Evolutionary conservation across 2,888 invertebrate genomes (phyloP), one percentile per base, ranked within the genome.

Genomic region (Ophioninae sp.): DNA sequence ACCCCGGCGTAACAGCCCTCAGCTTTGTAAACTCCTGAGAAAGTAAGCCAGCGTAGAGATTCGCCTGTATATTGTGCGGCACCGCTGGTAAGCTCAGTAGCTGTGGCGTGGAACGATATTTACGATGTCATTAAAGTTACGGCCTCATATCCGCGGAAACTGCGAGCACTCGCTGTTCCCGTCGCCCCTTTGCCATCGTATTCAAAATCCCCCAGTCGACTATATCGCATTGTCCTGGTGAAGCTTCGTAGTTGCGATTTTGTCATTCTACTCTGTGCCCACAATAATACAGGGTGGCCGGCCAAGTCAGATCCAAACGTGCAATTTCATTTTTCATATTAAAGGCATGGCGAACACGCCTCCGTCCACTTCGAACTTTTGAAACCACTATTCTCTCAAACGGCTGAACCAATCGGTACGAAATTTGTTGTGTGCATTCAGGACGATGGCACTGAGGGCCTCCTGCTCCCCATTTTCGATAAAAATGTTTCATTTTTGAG

Each of bases 121-220:
- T 88, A 88, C 85, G 88, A 87, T 86, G 86, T 84, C 86, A 85
- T 88, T 88, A 89, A 87, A 87, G 86, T 87, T 86, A 87, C 85
- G 84, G 74, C 63, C 79, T 72, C 83, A 87, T 86, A 87, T 86
- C 82, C 86, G 79, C 67, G 63, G 81, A 75, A 81, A 67, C 74
- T 67, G 81, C 65, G 44, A 44, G 72, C 74, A 75, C 67, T 81
- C 41, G 13, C 59, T 13, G 44, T 44, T 44, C 78, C 8, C 67
- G 61, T 17, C 39, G 58, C 56, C 51, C 61, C 44, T 58, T n/a
- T 10, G 17, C 67, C 67, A 37, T 30, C 7, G 22, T 73, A 39
- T 61, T 23, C 63, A 72, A 63, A 79, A 81, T 79, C 71, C 58
- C 41, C 75, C 10, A 44, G n/a, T 30, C 56, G 77, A 77, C 73